Conservation (phyloP, 2,888 invertebrate species). For the Terebella lapidaria region DNA sequence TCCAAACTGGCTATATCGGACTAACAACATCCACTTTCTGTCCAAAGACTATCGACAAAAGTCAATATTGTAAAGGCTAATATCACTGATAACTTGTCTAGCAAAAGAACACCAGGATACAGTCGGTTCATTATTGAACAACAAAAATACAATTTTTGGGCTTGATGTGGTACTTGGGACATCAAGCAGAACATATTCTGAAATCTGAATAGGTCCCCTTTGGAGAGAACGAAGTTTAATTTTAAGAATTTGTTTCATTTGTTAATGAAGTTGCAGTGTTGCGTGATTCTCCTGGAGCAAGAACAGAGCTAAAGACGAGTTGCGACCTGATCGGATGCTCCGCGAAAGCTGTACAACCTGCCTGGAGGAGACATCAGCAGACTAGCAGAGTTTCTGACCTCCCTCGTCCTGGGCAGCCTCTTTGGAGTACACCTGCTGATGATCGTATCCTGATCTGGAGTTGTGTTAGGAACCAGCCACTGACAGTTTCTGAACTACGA, state of each 20-base stretch:
- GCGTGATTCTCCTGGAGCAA: too few species aligned
- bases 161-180: slow-evolving; percentile 16
- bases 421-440: too few species aligned
- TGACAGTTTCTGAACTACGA: too few species aligned
- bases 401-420: too few species aligned
- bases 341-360: too few species aligned
- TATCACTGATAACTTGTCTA: slow-evolving; percentile 8
- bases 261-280: too few species aligned
- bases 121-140: slow-evolving; percentile 18
- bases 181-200: slow-evolving; percentile 21
- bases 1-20: slow-evolving; percentile 26
- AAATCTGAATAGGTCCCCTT: slow-evolving; percentile 17
- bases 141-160: slow-evolving; percentile 20
- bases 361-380: too few species aligned
- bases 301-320: too few species aligned
- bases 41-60: slow-evolving; percentile 15
- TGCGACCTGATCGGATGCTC: too few species aligned
- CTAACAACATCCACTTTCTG: slow-evolving; percentile 11
- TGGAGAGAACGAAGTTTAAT: slow-evolving; percentile 22
- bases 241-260: slow-evolving; percentile 11
- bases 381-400: too few species aligned
- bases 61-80: slow-evolving; percentile 11
- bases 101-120: slow-evolving; percentile 25
- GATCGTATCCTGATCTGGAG: too few species aligned
- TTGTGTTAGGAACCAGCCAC: too few species aligned